These are phyloP conservation scores for Oxygymnocypris stewartii DNA, from an alignment of 2,113 vertebrate species.

Conservation along the genomic window DNA sequence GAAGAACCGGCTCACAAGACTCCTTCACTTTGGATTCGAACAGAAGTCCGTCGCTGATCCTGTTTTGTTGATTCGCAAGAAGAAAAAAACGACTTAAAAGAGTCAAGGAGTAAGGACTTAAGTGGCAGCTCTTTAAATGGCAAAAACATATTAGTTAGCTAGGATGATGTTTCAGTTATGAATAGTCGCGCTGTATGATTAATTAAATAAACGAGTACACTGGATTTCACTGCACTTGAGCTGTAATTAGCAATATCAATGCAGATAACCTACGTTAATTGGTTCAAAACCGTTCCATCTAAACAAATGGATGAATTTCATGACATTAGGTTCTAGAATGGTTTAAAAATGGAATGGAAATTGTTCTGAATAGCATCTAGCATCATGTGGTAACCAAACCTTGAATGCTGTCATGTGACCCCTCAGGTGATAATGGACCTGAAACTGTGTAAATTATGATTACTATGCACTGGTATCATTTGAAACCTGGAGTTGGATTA, in stretches of 20 bases:
- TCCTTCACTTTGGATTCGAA: background rate
- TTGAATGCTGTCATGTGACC: background rate
- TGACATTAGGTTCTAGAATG: background rate
- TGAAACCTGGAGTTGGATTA: background rate
- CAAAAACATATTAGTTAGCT: too few relatives aligned
- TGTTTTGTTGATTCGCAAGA: background rate
- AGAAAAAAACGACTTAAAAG: background rate
- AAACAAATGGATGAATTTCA: background rate
- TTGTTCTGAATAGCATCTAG: background rate
- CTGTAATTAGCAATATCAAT: background rate
- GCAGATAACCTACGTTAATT: background rate
- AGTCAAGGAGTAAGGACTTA: too few relatives aligned
- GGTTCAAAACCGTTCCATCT: background rate
- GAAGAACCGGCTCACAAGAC: background rate
- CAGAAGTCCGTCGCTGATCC: too few relatives aligned
- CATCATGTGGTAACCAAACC: background rate
- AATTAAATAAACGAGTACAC: background rate
- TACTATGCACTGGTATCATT: background rate
- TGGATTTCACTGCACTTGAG: background rate
- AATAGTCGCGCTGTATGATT: background rate
- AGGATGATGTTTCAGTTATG: too few relatives aligned
- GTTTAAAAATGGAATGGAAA: background rate
- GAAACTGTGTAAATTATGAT: background rate
- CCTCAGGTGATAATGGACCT: background rate
- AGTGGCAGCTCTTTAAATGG: too few relatives aligned